Evolutionary conservation across 2,888 invertebrate genomes (phyloP), one percentile per base, ranked within the genome.

Genomic region (Achlya flavicornis): DNA sequence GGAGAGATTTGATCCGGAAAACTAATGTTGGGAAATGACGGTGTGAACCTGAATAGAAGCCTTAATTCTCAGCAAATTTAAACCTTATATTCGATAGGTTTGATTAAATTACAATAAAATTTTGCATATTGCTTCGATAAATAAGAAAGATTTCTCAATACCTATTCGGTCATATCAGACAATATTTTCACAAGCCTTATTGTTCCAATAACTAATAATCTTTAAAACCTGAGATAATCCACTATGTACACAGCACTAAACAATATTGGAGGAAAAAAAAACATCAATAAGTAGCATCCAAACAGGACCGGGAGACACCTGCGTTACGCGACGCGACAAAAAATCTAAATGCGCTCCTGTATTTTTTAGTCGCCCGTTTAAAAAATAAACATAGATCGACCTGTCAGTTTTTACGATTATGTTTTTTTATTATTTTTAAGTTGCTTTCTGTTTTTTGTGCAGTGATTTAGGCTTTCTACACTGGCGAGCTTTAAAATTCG

Each of bases 321-420:
- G 89, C 86, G 87, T 88, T 91, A 90, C 90, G 87, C 90, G 79
- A 85, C 82, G 83, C 85, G 85, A 87, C 85, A 35, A 41, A 33
- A 41, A 41, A 86, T 71, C 76, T 75, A 79, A 81, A 80, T 75
- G 80, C 71, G 73, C 74, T 74, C 71, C 67, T 70, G 70, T 74
- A 80, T 80, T 82, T 75, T 80, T 79, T 83, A 63, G 64, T 68
- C 66, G 65, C 72, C 65, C 69, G 67, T 68, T 74, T 67, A 79
- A 79, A 84, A 81, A 80, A 80, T 78, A 77, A 79, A 78, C 78
- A 80, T 70, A 71, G 68, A 74, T 77, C 77, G 74, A 75, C 53
- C 67, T 71, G 70, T 72, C 72, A 69, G 71, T 68, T 75, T 70
- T 70, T 71, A 46, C 58, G 10, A 46, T 14, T 60, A 63, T 57